Conservation (phyloP, 2,888 invertebrate genomes). For the Cephus pygmeus region DNA sequence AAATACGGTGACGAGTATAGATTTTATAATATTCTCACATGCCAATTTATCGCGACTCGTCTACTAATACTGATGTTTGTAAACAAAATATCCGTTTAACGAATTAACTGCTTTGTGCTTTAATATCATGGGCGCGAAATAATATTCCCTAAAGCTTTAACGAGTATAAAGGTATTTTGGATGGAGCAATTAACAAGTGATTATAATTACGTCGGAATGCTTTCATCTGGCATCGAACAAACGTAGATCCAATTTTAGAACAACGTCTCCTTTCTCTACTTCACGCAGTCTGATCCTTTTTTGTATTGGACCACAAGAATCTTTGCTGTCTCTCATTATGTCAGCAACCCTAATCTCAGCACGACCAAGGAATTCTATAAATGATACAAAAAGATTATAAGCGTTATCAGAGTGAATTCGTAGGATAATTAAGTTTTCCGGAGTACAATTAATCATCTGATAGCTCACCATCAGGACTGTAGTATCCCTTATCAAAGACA, state of each 20-base stretch:
- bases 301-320: slow-evolving; percentile 73
- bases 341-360: slow-evolving; percentile 76
- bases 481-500: slow-evolving; percentile 78
- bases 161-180: not conserved
- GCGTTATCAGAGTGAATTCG: not conserved
- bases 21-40: not conserved
- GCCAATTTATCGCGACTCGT: not conserved
- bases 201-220: not conserved
- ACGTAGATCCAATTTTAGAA: slow-evolving; percentile 77
- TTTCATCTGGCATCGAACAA: slow-evolving; percentile 66
- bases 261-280: slow-evolving; percentile 76
- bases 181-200: not conserved
- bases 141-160: not conserved
- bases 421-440: not conserved
- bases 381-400: not conserved
- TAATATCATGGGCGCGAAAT: not conserved
- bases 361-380: slow-evolving; percentile 77
- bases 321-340: slow-evolving; percentile 71
- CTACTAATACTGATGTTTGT: not conserved
- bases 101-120: not conserved
- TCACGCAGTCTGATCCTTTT: slow-evolving; percentile 75
- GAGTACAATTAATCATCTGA: not conserved
- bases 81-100: not conserved
- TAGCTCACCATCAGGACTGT: slow-evolving; percentile 77
- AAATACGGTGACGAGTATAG: not conserved